Evolutionary conservation across 2,888 invertebrate genomes (phyloP), one percentile per base, ranked within the genome.

Genomic region (Pediacus dermestoides): DNA sequence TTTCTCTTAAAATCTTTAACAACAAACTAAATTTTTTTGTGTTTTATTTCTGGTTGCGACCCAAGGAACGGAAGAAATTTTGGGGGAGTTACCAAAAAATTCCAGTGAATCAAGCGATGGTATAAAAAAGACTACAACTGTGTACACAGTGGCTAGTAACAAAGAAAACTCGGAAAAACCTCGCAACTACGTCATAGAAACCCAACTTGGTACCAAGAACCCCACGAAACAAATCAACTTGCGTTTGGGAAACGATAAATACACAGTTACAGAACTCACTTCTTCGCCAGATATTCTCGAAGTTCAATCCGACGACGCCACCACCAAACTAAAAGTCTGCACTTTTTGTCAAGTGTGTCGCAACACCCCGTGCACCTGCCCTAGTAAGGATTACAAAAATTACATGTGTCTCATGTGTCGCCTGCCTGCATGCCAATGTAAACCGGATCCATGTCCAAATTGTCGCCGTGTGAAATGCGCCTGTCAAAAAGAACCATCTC

Each of bases 141-240:
- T 63, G 10, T 66, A 67, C 35, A 50, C 57, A 37, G 38, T 52
- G n/a, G 36, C 43, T 0, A 27, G 7, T 30, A 39, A 23, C 4
- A 39, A 30, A 22, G 36, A 15, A 15, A 14, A 15, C 10, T 4
- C 16, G 25, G 28, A 8, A 16, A 30, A 16, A 8, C 34, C 41
- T 7, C 45, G 53, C 25, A 53, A 61, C 3, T 61, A 51, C 36
- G 53, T 58, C 1, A 57, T 61, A 14, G 46, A 58, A 39, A 57
- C 59, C 2, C 42, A 53, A 7, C 23, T 50, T 2, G 46, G 44
- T 3, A 10, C 37, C 8, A 8, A 11, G 8, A 16, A 22, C 18
- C n/a, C 11, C 8, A 18, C 6, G 6, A n/a, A 23, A 3, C 4
- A 23, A 10, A 23, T 23, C 9, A 23, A 23, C 23, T 3, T 4